Conservation (phyloP, 2,797 vertebrate species). For the Melanotaenia nigrans region DNA sequence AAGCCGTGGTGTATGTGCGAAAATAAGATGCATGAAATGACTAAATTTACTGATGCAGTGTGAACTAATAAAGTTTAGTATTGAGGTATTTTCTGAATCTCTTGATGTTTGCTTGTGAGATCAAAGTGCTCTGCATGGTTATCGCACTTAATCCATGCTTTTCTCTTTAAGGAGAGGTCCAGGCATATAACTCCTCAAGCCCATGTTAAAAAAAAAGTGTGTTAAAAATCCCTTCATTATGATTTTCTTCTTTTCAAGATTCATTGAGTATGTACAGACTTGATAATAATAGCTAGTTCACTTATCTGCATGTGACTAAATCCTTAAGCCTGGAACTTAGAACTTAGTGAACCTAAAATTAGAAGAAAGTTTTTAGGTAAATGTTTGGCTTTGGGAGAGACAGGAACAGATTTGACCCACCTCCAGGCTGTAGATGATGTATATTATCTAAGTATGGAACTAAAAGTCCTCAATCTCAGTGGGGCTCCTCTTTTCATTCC, state of each 20-base stretch:
- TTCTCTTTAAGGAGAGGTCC: background rate
- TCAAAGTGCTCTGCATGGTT: background rate
- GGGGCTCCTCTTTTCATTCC: constrained; percentile 56
- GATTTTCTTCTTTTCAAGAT: background rate
- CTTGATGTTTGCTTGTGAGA: background rate
- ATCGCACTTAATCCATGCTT: too few species aligned
- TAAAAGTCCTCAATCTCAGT: constrained; percentile 46
- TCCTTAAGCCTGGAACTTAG: background rate
- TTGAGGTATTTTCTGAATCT: background rate
- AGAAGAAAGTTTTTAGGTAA: constrained; percentile 11
- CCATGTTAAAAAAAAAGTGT: background rate
- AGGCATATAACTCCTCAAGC: background rate
- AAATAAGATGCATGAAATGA: background rate
- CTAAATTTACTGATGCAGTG: background rate
- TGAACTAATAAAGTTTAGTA: background rate
- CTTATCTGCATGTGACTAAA: background rate
- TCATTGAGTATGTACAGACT: background rate
- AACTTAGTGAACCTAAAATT: background rate
- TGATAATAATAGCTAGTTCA: background rate
- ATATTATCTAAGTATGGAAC: constrained; percentile 17
- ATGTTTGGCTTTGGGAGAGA: constrained; percentile 22
- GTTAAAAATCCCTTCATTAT: background rate
- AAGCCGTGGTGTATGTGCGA: too few species aligned
- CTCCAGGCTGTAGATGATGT: constrained; percentile 27
- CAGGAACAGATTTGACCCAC: constrained; percentile 2